Conservation (phyloP, 2,113 vertebrate genomes). For the Benitochromis conjunctus region DNA sequence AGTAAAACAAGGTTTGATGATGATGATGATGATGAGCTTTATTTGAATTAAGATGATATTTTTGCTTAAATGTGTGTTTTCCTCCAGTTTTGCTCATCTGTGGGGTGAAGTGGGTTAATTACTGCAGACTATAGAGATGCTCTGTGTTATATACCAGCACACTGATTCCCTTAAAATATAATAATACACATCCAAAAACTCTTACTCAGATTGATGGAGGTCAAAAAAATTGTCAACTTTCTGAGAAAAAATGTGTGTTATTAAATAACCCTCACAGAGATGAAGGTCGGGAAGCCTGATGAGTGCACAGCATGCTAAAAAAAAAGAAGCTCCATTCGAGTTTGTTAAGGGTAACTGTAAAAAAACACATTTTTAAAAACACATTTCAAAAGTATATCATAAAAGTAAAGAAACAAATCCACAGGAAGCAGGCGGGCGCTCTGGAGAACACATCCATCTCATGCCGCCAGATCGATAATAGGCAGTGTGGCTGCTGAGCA, state of each 20-base stretch:
- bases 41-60: not conserved
- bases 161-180: not conserved
- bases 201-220: not conserved
- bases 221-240: not conserved
- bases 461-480: constrained; percentile 65
- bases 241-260: not conserved
- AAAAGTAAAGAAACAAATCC: constrained; percentile 43
- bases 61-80: not conserved
- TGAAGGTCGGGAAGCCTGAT: not conserved
- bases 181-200: not conserved
- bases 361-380: not conserved
- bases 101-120: not conserved
- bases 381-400: not conserved
- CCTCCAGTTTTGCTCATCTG: not conserved
- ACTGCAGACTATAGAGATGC: not conserved
- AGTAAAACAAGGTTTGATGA: not conserved
- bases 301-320: not conserved
- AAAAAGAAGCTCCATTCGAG: not conserved
- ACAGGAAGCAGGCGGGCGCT: not conserved
- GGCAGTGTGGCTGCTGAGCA: constrained; percentile 43
- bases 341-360: not conserved
- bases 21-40: not conserved
- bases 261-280: not conserved
- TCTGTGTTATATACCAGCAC: not conserved
- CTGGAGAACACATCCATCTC: constrained; percentile 56